A percentile compares a stretch with the other conserved stretches of the same genome.
These are phyloP conservation scores for Patagioenas fasciata DNA, from an alignment of 2,113 vertebrate genomes.

Conservation along the genomic window DNA sequence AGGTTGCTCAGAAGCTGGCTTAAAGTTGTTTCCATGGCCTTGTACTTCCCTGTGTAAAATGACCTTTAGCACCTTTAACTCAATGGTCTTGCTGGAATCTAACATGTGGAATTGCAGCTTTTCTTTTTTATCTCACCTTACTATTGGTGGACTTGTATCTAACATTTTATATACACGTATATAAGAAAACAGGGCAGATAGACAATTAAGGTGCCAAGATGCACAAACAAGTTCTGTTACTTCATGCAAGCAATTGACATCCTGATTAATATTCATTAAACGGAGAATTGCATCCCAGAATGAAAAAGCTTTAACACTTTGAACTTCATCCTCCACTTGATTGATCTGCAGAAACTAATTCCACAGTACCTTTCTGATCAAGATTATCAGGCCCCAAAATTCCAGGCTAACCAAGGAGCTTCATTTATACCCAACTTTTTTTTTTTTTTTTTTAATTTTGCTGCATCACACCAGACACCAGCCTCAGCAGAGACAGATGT, in stretches of 20 bases:
- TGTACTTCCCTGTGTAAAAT: not conserved
- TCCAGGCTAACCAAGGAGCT: not conserved
- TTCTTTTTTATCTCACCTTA: not conserved
- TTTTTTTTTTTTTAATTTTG: not conserved
- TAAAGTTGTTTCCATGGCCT: not conserved
- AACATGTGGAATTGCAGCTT: not conserved
- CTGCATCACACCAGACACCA: not conserved
- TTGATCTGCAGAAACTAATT: not conserved
- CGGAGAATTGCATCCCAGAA: not conserved
- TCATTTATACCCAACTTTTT: not conserved
- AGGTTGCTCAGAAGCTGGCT: not conserved
- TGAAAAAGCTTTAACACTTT: not conserved
- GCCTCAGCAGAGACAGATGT: not conserved
- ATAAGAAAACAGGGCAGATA: not conserved
- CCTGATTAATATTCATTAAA: not conserved
- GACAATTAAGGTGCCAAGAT: not conserved
- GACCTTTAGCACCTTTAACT: not conserved
- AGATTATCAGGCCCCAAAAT: not conserved
- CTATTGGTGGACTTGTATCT: not conserved
- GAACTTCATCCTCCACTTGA: not conserved
- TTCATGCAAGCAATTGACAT: not conserved
- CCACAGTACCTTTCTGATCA: not conserved
- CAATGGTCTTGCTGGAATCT: not conserved
- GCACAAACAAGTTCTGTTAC: not conserved
- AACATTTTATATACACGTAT: not conserved